These are phyloP conservation scores for Machimus atricapillus DNA, from an alignment of 2,888 invertebrate genomes.

Conservation along the genomic window DNA sequence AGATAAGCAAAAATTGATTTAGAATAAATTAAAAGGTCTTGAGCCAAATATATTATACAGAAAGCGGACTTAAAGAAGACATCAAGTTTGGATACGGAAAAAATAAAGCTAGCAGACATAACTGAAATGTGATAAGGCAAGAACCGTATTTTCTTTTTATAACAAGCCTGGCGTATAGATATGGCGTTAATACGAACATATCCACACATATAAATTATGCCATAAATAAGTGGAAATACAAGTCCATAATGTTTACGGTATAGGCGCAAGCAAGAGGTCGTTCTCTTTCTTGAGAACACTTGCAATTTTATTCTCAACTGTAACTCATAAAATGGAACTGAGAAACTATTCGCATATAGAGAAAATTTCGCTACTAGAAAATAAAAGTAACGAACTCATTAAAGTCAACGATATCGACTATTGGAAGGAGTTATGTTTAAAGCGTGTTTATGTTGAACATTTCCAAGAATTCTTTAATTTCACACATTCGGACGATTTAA, in stretches of 20 bases:
- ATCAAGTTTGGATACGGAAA: neutral
- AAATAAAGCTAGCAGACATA: neutral
- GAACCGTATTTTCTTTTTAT: neutral
- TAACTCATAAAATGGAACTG: neutral
- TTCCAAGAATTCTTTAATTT: neutral
- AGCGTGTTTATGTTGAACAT: neutral
- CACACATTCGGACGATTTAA: constrained; percentile 22
- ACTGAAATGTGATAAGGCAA: neutral
- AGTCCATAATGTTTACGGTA: neutral
- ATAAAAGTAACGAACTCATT: neutral
- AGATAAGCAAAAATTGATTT: neutral
- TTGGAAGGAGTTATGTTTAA: neutral
- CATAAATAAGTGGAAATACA: neutral
- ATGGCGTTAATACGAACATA: neutral
- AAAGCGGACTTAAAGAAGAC: neutral
- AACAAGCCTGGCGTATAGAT: neutral
- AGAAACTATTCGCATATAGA: neutral
- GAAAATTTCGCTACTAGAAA: neutral
- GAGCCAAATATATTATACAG: neutral
- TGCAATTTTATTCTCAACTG: neutral
- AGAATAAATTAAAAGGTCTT: neutral
- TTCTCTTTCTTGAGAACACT: neutral
- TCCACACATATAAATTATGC: neutral
- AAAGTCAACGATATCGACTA: neutral
- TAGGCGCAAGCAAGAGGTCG: neutral